Evolutionary conservation across 64 coral and sea anemone species (phyloP), one percentile per base, ranked within the genome.

Genomic region (Platygyra sinensis): DNA sequence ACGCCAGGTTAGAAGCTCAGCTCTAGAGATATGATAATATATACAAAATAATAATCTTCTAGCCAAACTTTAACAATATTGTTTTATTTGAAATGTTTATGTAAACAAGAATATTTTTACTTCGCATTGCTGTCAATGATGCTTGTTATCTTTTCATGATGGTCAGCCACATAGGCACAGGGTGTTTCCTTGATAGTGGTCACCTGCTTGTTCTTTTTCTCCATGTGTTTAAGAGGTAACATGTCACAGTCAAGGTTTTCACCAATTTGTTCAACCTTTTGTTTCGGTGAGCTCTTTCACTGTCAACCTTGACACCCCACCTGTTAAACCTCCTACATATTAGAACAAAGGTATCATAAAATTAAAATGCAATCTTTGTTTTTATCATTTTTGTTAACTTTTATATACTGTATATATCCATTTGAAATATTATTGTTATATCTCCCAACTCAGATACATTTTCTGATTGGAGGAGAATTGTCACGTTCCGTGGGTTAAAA

Each of bases 231-330:
- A 28, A 93, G 61, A 6, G 91, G 85, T 27, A 87, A 54, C 42
- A 78, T 75, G 32, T 93, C 91, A 27, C 25, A 42, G 20, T 57
- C 38, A 17, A 93, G 22, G 9, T 69, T 80, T 8, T 80, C 77
- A 38, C 73, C 77, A 54, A 87, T 63, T 25, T 80, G 77, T 62
- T 93, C 85, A 52, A 59, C 72, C 46, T 80, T 86, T 30, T 57
- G 38, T 11, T 61, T 62, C 91, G 71, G 57, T 88, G 86, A 59
- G 22, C 36, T 75, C 81, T 87, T 28, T 93, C 91, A 88, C 91
- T 93, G 49, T 86, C 86, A 52, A 88, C 81, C 71, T 83, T 76
- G n/a, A 93, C 65, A 20, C 92, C 92, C 92, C 92, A 93, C 25
- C 79, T 76, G 9, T 79, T 38, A 28, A 93, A 83, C 86, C 78